Evolutionary conservation across 2,113 vertebrate genomes (phyloP), one percentile per base, ranked within the genome.

Genomic region (Corythornis madagascariensis): DNA sequence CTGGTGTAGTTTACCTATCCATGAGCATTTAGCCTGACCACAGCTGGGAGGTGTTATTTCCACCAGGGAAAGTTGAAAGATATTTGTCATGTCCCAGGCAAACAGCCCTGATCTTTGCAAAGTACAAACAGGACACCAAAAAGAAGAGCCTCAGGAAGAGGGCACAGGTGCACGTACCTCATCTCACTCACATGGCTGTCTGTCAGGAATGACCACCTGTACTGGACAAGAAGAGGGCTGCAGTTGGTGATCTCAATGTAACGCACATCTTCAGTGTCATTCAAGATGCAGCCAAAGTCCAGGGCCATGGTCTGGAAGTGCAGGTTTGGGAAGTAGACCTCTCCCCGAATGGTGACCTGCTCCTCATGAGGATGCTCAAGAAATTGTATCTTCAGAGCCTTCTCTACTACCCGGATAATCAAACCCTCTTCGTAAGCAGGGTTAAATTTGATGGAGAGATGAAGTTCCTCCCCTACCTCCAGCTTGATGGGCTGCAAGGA

Each of bases 211-310:
- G 89, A 93, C 99, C 99, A 99, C 65, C 5, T 91, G 93, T 98
- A 99, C 64, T 77, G 93, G n/a, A 98, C 98, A 1, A 97, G 76
- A 50, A 99, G 66, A 0, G 96, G 96, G 92, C 98, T 98, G 97
- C 91, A 96, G 97, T 99, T 99, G 76, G 97, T 98, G 82, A 99
- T 96, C 5, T 82, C 70, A 29, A 99, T 5, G 3, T 94, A 90
- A 76, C 64, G 96, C 6, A 95, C 92, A 42, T 71, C 75, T 90
- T 98, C 97, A 0, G 98, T 98, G 79, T 97, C 94, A 10, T 98
- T 98, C 38, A 98, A 81, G 50, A 99, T 96, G 56, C 98, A 99
- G 90, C 98, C 98, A 29, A 99, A 99, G 55, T 99, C 97, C 84
- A 99, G 53, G 6, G 70, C 31, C 22, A 10, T 97, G 73, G 96